Conservation (phyloP, 2,797 vertebrate species). For the Iguana delicatissima region DNA sequence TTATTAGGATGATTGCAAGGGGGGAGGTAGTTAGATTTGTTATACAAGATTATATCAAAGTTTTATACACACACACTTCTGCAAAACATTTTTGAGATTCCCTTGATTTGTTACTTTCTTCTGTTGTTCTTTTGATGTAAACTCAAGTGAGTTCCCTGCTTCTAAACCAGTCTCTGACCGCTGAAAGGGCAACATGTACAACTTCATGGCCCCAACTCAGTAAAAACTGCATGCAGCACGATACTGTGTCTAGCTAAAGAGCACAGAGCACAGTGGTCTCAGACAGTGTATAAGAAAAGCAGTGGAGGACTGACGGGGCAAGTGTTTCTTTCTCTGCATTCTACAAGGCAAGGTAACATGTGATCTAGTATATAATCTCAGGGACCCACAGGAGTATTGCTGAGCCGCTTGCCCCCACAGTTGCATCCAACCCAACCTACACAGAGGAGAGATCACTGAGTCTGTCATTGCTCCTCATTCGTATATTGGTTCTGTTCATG, state of each 20-base stretch:
- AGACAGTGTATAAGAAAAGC: background rate
- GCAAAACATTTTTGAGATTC: background rate
- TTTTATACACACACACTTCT: too few species aligned
- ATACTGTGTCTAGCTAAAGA: too few species aligned
- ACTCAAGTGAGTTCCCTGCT: background rate
- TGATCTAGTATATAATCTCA: background rate
- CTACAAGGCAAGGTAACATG: background rate
- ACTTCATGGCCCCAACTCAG: background rate
- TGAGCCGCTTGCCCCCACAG: background rate
- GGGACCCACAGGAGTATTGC: background rate
- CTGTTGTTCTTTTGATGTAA: background rate
- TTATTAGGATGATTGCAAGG: background rate
- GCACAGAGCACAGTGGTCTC: background rate
- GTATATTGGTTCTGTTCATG: background rate
- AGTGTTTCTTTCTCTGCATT: background rate
- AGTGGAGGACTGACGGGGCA: background rate
- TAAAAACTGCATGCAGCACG: background rate
- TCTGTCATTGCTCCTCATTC: background rate
- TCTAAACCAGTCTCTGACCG: background rate
- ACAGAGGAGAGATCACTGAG: background rate
- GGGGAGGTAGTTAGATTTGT: too few species aligned
- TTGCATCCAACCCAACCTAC: background rate
- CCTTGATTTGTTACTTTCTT: background rate
- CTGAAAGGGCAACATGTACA: background rate
- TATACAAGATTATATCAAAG: too few species aligned